These are phyloP conservation scores for Heterodera schachtii DNA, from an alignment of 1,140 invertebrate species.

Conservation along the genomic window DNA sequence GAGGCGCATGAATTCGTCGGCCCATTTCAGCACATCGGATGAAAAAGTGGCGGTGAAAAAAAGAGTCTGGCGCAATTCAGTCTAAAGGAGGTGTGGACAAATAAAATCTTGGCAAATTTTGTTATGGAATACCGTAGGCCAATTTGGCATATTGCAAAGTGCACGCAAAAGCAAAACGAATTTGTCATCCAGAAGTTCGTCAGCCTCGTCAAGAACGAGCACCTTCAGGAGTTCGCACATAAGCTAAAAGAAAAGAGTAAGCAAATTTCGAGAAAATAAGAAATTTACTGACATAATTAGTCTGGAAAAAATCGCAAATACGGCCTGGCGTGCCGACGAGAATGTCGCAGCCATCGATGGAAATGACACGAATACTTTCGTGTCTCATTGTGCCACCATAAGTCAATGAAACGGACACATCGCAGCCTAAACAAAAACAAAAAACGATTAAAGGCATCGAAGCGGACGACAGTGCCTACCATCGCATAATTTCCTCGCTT, in stretches of 20 bases:
- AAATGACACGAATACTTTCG: slow-evolving; percentile 4
- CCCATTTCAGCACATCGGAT: slow-evolving; percentile 65
- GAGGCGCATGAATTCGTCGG: slow-evolving; percentile 68
- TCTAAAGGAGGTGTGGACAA: background rate
- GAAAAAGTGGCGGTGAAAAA: slow-evolving; percentile 72
- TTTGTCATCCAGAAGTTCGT: slow-evolving; percentile 84
- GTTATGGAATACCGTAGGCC: slow-evolving; percentile 41
- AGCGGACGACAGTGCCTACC: slow-evolving; percentile 66
- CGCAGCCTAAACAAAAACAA: slow-evolving; percentile 9
- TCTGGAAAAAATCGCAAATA: slow-evolving; percentile 64
- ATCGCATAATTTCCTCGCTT: slow-evolving; percentile 92
- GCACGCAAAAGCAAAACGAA: slow-evolving; percentile 56
- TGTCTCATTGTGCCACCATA: background rate
- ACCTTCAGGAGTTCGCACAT: slow-evolving; percentile 76
- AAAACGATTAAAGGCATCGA: no score
- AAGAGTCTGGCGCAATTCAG: slow-evolving; percentile 67
- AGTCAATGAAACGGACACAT: slow-evolving; percentile 27
- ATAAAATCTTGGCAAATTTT: background rate
- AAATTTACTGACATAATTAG: background rate
- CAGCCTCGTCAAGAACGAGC: slow-evolving; percentile 90
- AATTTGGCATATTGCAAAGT: slow-evolving; percentile 36
- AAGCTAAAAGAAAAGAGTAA: slow-evolving; percentile 43
- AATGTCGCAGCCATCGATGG: slow-evolving; percentile 21
- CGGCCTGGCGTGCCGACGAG: slow-evolving; percentile 79
- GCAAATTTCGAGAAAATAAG: background rate